Conservation (phyloP, 1,140 invertebrate species). For the Trichonephila clavata region DNA sequence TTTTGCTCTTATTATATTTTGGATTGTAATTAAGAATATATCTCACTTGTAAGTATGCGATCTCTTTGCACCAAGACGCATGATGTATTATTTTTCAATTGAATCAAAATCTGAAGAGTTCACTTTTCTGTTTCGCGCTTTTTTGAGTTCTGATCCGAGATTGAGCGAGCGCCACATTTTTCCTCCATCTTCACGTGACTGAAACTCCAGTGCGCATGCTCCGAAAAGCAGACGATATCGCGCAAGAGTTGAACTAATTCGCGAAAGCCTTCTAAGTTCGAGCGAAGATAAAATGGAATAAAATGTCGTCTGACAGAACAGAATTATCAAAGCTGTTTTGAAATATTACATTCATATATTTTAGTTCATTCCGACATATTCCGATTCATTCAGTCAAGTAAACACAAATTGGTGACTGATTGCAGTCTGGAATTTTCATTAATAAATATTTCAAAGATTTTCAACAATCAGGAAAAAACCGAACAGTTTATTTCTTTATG, state of each 20-base stretch:
- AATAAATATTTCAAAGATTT: no score
- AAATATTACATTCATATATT: no score
- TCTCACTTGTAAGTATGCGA: conserved; percentile 63
- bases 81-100: background rate
- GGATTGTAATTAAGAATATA: background rate
- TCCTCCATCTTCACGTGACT: conserved; percentile 44
- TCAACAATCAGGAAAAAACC: no score
- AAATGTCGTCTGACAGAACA: background rate
- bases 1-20: no score
- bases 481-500: no score
- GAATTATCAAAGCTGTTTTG: background rate
- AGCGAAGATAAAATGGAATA: background rate
- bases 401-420: no score
- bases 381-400: no score
- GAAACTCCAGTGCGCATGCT: conserved; percentile 31
- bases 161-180: conserved; percentile 54
- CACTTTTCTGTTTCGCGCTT: conserved; percentile 2
- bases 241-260: conserved; percentile 28
- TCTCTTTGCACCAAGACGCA: conserved; percentile 56
- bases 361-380: no score
- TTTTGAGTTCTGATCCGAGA: conserved; percentile 7
- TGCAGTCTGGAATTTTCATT: no score
- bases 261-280: background rate
- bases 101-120: background rate
- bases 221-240: background rate